phyloP scores from a whole-genome alignment of 1,140 invertebrate genomes.

The Neuroterus valhalla region DNA sequence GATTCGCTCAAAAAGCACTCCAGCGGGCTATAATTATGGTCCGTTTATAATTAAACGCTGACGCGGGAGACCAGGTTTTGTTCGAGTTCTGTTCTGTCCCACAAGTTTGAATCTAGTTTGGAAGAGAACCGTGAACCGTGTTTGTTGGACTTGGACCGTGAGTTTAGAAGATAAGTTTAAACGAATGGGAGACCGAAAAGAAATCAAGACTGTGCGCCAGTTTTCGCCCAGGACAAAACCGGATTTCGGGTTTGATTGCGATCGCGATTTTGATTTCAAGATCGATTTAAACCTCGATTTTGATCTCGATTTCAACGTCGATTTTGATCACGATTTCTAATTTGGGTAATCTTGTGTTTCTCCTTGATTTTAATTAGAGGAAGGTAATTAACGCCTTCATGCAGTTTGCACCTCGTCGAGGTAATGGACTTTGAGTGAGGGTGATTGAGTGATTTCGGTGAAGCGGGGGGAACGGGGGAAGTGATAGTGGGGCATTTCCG shows the following conservation, averaged over 20 bases:
- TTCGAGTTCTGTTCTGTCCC: background rate
- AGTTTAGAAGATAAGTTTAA: no score
- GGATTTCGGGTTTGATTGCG: background rate
- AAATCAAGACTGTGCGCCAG: background rate
- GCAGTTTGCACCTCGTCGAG: slow-evolving; percentile 8
- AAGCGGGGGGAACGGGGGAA: slow-evolving; percentile 23
- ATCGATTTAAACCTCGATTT: no score
- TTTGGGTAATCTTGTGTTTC: no score
- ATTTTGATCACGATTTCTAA: no score
- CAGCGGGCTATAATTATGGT: slow-evolving; percentile 36
- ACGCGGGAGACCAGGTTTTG: slow-evolving; percentile 15
- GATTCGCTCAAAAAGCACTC: slow-evolving; percentile 27
- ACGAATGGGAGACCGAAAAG: background rate
- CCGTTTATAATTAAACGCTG: slow-evolving; percentile 13
- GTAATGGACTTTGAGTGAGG: slow-evolving; percentile 31
- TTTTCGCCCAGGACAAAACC: background rate
- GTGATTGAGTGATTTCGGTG: slow-evolving; percentile 33
- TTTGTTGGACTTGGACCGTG: background rate
- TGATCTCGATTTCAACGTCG: no score
- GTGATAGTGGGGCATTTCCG: background rate
- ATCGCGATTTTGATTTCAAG: no score
- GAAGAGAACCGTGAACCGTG: background rate
- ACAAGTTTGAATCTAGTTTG: background rate
- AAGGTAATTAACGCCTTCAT: background rate
- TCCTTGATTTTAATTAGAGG: slow-evolving; percentile 1